Evolutionary conservation across 2,797 vertebrate species (phyloP), one percentile per base, ranked within the genome.

Genomic region (Parambassis ranga): DNA sequence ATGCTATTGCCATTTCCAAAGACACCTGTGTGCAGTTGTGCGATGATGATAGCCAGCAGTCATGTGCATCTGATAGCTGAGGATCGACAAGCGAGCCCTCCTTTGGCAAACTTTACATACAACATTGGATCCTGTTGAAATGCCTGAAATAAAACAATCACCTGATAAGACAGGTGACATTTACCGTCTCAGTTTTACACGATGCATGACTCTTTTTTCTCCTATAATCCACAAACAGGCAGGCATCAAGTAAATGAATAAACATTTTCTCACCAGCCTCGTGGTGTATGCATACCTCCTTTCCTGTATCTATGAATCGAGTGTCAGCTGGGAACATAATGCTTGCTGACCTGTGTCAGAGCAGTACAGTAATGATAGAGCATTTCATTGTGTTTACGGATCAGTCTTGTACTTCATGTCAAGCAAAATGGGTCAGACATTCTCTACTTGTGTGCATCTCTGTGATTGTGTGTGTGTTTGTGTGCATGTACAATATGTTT

Each of bases 331-430:
- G 47, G 39, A 63, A 42, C 19, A 18, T 79, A 66, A 75, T 87
- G 86, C 70, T 79, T 79, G 59, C 75, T 88, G 89, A 90, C 81
- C 86, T 87, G 86, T 86, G 66, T 84, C 49, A 51, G 33, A 66
- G 65, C 65, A 20, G 62, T 38, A 58, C 65, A 58, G 70, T 75
- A 79, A 74, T 77, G 52, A 75, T 71, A 49, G 59, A 70, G 75
- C 53, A 39, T 74, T 75, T 78, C 70, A 78, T 87, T 84, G 85
- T 87, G 60, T 75, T 82, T 66, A 64, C 41, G 31, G 53, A 64
- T 62, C 32, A 8, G 49, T 65, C 44, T 41, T 52, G 15, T 61
- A 18, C 30, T 56, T 74, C 64, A 73, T 58, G 37, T 77, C 47
- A 48, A 64, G 77, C 75, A 68, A 89, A 91, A 66, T 88, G 60